Base-by-base conservation (phyloP, 2,888 invertebrate genomes). In the Andrena haemorrhoa region DNA sequence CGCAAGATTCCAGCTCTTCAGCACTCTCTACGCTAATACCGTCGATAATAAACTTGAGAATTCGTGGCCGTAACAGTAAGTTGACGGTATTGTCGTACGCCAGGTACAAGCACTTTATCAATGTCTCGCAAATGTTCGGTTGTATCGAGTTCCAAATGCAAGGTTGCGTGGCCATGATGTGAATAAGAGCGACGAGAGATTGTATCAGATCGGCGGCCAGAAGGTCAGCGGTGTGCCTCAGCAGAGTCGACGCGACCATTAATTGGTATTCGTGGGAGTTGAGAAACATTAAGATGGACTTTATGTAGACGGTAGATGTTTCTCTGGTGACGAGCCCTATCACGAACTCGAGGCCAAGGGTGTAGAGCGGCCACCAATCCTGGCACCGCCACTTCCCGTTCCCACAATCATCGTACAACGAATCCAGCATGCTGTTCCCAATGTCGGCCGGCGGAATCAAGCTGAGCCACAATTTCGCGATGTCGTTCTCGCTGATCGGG, bases 61-160 rank as follows among this genome's bases (percentile, higher is more conserved):
- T 94, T 47, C 94, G 89, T 2, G 94, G 94, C 31, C 94, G 90
- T 2, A 94, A 75, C 16, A 94, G 72, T 3, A 94, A 79, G 82
- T 94, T 94, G 0, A 94, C 94, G 0, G 93, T 94, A 35, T 92
- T 93, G 74, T 94, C 94, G 79, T 94, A 94, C 2, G 93, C 92
- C 61, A 94, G 79, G 73, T 93, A 94, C 89, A 91, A 92, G 71
- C 94, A 93, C 86, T 94, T 94, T 74, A 92, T 92, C 69, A 94
- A 84, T 49, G 92, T 92, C 76, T 93, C 93, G 60, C 93, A 91
- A 56, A 93, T 86, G 76, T 83, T 90, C 16, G 91, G 90, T 68
- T 91, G 91, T 26, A 93, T 86, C 20, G 91, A 85, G 29, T 90
- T 89, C 94, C 94, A 94, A 69, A 93, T 87, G 53, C 87, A 90